A percentile compares a stretch with the other conserved stretches of the same genome.
These are phyloP conservation scores for Chaetogeoica ovagalla DNA, from an alignment of 2,888 invertebrate species.

Conservation along the genomic window DNA sequence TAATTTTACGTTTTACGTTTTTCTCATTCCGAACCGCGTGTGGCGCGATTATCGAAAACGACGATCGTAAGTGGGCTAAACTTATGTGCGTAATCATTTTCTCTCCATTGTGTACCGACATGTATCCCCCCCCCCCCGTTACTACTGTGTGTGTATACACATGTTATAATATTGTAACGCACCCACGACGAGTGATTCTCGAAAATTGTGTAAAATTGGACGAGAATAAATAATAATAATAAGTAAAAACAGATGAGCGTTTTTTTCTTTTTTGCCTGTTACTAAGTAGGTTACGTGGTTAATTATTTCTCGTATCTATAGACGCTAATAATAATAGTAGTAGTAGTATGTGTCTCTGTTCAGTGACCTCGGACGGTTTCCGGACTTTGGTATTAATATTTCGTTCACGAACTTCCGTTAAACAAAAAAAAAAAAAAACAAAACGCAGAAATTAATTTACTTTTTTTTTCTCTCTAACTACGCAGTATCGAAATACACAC, in stretches of 20 bases:
- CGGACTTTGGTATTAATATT: conserved; percentile 27
- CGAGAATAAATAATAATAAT: neutral
- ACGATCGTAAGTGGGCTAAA: too few relatives aligned
- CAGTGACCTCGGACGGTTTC: conserved; percentile 27
- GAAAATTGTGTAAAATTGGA: neutral
- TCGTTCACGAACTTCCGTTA: conserved; percentile 19
- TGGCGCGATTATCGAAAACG: too few relatives aligned
- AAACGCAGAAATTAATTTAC: conserved; percentile 17
- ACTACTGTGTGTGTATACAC: too few relatives aligned
- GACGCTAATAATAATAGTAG: neutral
- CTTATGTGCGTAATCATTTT: too few relatives aligned
- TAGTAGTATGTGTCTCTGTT: neutral
- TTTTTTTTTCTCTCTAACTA: neutral
- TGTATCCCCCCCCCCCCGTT: too few relatives aligned
- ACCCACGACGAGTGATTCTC: neutral
- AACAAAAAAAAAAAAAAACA: too few relatives aligned
- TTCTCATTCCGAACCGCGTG: too few relatives aligned
- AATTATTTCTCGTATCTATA: neutral
- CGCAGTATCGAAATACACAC: neutral
- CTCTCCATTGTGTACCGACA: too few relatives aligned
- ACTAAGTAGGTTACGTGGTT: neutral
- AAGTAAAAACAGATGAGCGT: too few relatives aligned
- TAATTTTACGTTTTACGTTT: too few relatives aligned
- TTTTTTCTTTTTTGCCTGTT: neutral
- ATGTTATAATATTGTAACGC: neutral